A percentile compares a stretch with the other conserved stretches of the same genome.
These are phyloP conservation scores for Beroe forskalii DNA, from an alignment of 37 sponge, comb jelly and placozoan genomes.

Conservation along the genomic window DNA sequence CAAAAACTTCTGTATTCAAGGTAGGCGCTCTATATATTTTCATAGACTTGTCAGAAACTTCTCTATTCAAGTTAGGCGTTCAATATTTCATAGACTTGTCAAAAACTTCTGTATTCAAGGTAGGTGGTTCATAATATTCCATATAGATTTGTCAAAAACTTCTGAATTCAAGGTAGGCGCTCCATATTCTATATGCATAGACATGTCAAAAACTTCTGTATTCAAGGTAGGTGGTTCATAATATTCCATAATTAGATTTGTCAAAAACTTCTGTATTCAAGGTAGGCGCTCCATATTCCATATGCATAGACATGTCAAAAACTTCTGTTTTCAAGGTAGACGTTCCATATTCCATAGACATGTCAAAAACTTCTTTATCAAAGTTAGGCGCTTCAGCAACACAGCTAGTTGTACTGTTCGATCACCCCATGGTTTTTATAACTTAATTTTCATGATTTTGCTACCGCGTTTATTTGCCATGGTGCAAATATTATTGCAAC, in stretches of 20 bases:
- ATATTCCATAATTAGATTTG: not conserved
- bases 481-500: no score
- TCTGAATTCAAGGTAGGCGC: not conserved
- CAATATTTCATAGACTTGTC: constrained; percentile 89
- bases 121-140: not conserved
- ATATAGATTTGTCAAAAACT: not conserved
- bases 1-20: constrained; percentile 67
- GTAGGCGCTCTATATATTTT: not conserved
- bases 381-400: not conserved
- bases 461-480: no score
- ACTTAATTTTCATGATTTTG: no score
- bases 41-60: not conserved
- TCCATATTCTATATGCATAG: constrained; percentile 83
- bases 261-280: constrained; percentile 67
- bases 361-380: constrained; percentile 68
- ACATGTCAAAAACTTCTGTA: constrained; percentile 72
- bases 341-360: constrained; percentile 86
- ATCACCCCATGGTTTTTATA: no score
- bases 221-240: constrained; percentile 6
- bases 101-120: constrained; percentile 68
- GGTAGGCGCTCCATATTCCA: constrained; percentile 66
- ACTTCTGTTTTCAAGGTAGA: not conserved
- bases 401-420: no score
- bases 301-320: not conserved
- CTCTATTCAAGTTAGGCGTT: not conserved